Evolutionary conservation across 2,888 invertebrate genomes (phyloP).

Genomic region (Thelaira solivaga): DNA sequence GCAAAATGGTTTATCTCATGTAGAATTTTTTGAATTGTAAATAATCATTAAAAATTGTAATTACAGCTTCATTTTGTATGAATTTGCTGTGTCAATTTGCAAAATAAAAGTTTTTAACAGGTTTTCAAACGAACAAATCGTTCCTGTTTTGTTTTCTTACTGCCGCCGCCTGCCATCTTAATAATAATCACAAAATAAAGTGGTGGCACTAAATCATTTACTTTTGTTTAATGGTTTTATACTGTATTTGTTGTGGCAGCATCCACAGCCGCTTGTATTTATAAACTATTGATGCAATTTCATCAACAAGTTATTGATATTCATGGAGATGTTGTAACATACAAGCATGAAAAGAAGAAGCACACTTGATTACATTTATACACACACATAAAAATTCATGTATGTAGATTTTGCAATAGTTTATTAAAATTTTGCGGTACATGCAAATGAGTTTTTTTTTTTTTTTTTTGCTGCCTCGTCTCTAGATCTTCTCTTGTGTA

Average conservation of each 20-base stretch:
- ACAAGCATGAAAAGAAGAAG: too few relatives aligned
- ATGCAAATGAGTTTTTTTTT: constrained; percentile 25
- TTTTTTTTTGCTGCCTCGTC: too few relatives aligned
- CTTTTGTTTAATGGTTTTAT: background rate
- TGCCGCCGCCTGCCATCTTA: background rate
- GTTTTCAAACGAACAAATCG: too few relatives aligned
- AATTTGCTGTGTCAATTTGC: too few relatives aligned
- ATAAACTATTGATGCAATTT: constrained; percentile 8
- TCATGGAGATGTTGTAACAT: constrained; percentile 33
- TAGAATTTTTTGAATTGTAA: too few relatives aligned
- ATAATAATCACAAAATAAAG: background rate
- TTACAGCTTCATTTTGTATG: background rate
- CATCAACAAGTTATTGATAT: constrained; percentile 34
- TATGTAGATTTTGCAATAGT: background rate
- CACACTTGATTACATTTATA: background rate
- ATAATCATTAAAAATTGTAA: background rate
- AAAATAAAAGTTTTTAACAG: background rate
- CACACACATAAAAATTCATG: background rate
- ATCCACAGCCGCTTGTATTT: background rate
- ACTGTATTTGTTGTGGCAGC: background rate
- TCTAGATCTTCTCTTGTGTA: background rate
- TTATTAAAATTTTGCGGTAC: constrained; percentile 26
- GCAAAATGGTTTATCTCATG: too few relatives aligned
- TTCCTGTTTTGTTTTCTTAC: too few relatives aligned
- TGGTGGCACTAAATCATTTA: background rate